Evolutionary conservation across 2,888 invertebrate species (phyloP).

Genomic region (Torymus tubicola): DNA sequence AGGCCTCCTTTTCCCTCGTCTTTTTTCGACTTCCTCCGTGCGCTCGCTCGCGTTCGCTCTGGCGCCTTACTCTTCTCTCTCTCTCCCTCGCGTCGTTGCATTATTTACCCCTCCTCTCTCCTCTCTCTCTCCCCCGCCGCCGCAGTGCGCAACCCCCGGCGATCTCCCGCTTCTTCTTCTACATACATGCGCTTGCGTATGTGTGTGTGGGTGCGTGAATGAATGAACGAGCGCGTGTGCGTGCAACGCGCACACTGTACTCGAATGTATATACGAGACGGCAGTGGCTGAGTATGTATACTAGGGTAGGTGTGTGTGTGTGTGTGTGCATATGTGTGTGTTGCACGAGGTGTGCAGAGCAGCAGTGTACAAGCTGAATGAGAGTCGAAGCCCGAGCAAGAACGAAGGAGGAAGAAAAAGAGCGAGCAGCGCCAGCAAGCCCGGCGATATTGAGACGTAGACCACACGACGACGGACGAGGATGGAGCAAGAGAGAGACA

Average conservation of each 20-base stretch:
- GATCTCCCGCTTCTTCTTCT: not conserved
- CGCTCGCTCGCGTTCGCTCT: constrained; percentile 52
- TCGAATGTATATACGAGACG: too few species aligned
- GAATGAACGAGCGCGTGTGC: too few species aligned
- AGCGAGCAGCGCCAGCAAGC: constrained; percentile 33
- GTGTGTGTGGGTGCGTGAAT: not conserved
- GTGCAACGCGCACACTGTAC: too few species aligned
- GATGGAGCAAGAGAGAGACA: constrained; percentile 30
- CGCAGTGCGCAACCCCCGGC: not conserved
- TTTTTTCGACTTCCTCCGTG: constrained; percentile 40
- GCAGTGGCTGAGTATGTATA: too few species aligned
- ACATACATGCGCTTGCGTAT: not conserved
- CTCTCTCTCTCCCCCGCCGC: too few species aligned
- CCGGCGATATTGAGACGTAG: constrained; percentile 71
- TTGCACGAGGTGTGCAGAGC: not conserved
- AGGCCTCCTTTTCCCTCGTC: constrained; percentile 46
- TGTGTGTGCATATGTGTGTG: too few species aligned
- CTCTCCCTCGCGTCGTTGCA: constrained; percentile 33
- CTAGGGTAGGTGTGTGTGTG: not conserved
- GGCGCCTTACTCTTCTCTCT: constrained; percentile 9
- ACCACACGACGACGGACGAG: constrained; percentile 67
- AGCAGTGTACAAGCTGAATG: constrained; percentile 11
- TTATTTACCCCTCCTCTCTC: constrained; percentile 46
- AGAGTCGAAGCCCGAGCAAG: constrained; percentile 15
- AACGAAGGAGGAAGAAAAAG: not conserved